These are phyloP conservation scores for Hippoglossus stenolepis DNA, from an alignment of 2,113 vertebrate species.

Conservation along the genomic window DNA sequence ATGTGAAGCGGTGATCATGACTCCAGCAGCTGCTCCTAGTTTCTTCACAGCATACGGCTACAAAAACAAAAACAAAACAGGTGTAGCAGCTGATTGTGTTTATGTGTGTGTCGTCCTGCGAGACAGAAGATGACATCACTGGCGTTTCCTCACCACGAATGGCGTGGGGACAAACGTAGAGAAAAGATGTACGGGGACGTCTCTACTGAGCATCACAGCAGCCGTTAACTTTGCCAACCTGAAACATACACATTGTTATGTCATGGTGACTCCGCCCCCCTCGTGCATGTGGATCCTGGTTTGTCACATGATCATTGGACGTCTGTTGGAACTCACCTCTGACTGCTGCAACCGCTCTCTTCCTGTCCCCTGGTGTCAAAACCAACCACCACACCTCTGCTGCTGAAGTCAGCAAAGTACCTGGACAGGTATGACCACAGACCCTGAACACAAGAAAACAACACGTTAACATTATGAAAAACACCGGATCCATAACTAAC, in stretches of 20 bases:
- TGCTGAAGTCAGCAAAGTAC: slow-evolving; percentile 86
- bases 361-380: slow-evolving; percentile 93
- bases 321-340: slow-evolving; percentile 73
- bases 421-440: slow-evolving; percentile 89
- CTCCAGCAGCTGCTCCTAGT: slow-evolving; percentile 89
- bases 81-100: too few relatives aligned
- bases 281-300: neutral
- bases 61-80: slow-evolving; percentile 26
- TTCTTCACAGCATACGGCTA: slow-evolving; percentile 93
- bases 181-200: slow-evolving; percentile 90
- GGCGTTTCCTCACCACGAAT: slow-evolving; percentile 89
- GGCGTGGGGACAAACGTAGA: slow-evolving; percentile 94
- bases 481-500: neutral
- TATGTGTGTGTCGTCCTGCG: neutral
- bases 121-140: neutral
- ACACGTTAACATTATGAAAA: neutral
- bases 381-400: slow-evolving; percentile 92
- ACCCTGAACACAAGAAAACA: slow-evolving; percentile 81
- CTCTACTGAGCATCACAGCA: slow-evolving; percentile 90
- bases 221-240: slow-evolving; percentile 92
- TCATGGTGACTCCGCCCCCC: neutral
- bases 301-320: neutral
- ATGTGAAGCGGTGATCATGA: slow-evolving; percentile 97
- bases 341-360: slow-evolving; percentile 93
- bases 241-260: neutral